Conservation (phyloP, 2,888 invertebrate species). For the Andrena flavipes region DNA sequence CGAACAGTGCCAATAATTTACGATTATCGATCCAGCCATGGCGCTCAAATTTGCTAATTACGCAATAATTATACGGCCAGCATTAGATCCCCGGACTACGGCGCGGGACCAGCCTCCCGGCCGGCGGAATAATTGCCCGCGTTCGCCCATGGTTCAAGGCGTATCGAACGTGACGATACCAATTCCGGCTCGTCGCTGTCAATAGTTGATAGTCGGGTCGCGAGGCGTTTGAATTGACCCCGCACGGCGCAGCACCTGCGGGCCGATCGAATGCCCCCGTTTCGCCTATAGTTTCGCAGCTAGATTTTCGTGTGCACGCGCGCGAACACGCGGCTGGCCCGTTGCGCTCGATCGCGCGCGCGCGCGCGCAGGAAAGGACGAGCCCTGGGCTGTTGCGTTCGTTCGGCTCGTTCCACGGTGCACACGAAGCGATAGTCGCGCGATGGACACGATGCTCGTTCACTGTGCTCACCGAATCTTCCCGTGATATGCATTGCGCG, state of each 20-base stretch:
- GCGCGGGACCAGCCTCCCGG: neutral
- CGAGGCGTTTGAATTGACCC: slow-evolving; percentile 61
- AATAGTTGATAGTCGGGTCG: slow-evolving; percentile 70
- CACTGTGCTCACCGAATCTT: slow-evolving; percentile 61
- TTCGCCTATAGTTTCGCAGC: slow-evolving; percentile 66
- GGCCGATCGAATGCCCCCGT: slow-evolving; percentile 46
- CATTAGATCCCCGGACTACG: slow-evolving; percentile 74
- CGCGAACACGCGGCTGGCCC: neutral
- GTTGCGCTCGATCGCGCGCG: neutral
- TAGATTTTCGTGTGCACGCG: slow-evolving; percentile 16
- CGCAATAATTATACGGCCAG: slow-evolving; percentile 82
- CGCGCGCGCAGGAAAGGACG: slow-evolving; percentile 22
- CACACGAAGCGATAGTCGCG: slow-evolving; percentile 36
- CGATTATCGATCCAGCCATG: slow-evolving; percentile 77
- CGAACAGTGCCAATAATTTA: slow-evolving; percentile 80
- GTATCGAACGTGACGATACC: slow-evolving; percentile 63
- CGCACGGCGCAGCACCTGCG: slow-evolving; percentile 22
- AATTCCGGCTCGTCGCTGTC: slow-evolving; percentile 64
- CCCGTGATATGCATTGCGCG: slow-evolving; percentile 57
- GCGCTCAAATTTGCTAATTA: slow-evolving; percentile 83
- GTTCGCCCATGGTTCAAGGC: slow-evolving; percentile 7
- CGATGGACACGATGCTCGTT: slow-evolving; percentile 33
- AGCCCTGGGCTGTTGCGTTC: slow-evolving; percentile 17
- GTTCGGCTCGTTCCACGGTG: slow-evolving; percentile 34
- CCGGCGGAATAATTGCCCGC: slow-evolving; percentile 68